Base-by-base conservation (phyloP, 2,797 vertebrate genomes). In the Lindbergichthys nudifrons region DNA sequence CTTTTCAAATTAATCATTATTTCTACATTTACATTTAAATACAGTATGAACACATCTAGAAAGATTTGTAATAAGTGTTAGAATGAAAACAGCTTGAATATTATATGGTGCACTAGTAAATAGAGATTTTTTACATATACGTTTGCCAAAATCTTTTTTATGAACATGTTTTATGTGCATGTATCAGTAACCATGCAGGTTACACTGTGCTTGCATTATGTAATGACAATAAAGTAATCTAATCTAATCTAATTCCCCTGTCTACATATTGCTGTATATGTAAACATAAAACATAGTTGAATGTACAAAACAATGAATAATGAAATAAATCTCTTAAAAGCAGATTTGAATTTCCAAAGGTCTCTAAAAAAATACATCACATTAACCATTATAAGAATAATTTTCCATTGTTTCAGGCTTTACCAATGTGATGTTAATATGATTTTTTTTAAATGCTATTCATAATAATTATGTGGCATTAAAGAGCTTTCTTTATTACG, bases 381-480 rank as follows among this genome's bases (percentile, higher is more conserved):
- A 66, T 63, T 59, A 47, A 69, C 73, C 18, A 39, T 42, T 47
- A 30, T 36, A 47, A 74, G 63, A 66, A 62, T n/a, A 48, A 57
- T 53, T 65, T 71, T 70, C 64, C 32, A 79, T 83, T 79, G 51
- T 85, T 86, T 82, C 26, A 26, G 23, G 52, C 67, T 70, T 69
- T 78, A 70, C 68, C 39, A 66, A 52, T 77, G 26, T 75, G 81
- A 84, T 85, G 60, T 79, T 76, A 72, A 64, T 26, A 60, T 50
- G 4, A 68, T 19, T 65, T 65, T 23, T 36, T 6, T 1, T 1
- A 9, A n/a, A 30, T 88, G 60, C 63, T 64, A 80, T 85, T 79
- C 89, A 95, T 95, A 96, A 95, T 95, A 93, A 94, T 95, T 92
- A 93, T 91, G 92, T 81, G 73, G 60, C 69, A 96, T 96, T 95